These are phyloP conservation scores for Eulemur macaco DNA, from an alignment of 2,113 vertebrate genomes.

Conservation along the genomic window DNA sequence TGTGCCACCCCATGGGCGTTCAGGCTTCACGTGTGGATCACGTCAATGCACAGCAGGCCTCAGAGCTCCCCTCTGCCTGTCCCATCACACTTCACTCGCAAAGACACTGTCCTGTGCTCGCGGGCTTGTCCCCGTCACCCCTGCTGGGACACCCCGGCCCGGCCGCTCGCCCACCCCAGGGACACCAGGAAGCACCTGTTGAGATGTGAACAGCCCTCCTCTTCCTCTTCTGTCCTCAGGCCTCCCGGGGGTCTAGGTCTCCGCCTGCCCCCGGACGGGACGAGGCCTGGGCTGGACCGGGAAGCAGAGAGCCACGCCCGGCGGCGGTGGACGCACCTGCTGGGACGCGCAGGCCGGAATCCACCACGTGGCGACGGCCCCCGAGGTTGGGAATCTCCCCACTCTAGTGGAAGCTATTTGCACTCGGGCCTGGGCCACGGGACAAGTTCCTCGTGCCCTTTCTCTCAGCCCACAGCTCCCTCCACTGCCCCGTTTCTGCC, in stretches of 20 bases:
- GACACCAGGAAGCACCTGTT: fast-evolving
- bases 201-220: background rate
- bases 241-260: fast-evolving
- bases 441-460: fast-evolving
- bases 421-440: fast-evolving
- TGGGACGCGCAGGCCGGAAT: fast-evolving
- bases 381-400: fast-evolving
- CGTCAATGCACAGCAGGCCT: background rate
- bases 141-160: too few relatives aligned
- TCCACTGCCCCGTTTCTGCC: fast-evolving
- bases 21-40: background rate
- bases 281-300: background rate
- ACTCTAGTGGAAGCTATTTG: fast-evolving
- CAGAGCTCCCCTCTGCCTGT: background rate
- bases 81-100: background rate
- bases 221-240: too few relatives aligned
- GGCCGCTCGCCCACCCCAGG: fast-evolving
- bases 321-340: background rate
- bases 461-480: background rate
- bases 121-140: background rate
- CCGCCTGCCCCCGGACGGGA: background rate
- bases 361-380: background rate
- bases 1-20: fast-evolving
- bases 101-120: background rate
- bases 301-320: background rate